These are phyloP conservation scores for Danio albolineatus DNA, from an alignment of 2,797 vertebrate genomes.

Conservation along the genomic window DNA sequence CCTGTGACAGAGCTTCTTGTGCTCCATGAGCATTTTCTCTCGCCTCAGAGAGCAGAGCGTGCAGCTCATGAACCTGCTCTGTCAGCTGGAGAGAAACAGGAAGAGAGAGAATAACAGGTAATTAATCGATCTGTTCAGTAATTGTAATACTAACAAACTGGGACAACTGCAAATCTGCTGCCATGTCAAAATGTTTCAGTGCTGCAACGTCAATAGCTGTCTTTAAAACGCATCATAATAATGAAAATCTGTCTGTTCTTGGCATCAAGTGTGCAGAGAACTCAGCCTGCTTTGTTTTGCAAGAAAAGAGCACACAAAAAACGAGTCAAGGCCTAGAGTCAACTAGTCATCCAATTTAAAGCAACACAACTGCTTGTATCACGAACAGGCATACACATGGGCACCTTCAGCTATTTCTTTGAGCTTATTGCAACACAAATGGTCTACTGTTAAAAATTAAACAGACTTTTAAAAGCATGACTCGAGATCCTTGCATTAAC, in stretches of 20 bases:
- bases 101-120: not conserved
- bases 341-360: not conserved
- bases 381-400: not conserved
- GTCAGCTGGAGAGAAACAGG: conserved; percentile 17
- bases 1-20: conserved; percentile 85
- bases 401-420: not conserved
- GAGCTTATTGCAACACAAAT: not conserved
- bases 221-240: not conserved
- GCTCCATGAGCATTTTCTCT: conserved; percentile 80
- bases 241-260: not conserved
- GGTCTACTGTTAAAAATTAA: not conserved
- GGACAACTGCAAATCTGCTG: not conserved
- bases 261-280: not conserved
- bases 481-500: not conserved
- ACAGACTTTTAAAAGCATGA: not conserved
- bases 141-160: not conserved
- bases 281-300: not conserved
- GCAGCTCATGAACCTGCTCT: conserved; percentile 82
- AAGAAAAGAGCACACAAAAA: not conserved
- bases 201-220: not conserved
- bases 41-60: conserved; percentile 79
- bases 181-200: not conserved
- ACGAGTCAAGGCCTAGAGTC: no score
- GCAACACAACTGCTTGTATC: not conserved
- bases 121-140: not conserved